Base-by-base conservation (phyloP, 2,888 invertebrate genomes). In the Alloscopus bannaensis region DNA sequence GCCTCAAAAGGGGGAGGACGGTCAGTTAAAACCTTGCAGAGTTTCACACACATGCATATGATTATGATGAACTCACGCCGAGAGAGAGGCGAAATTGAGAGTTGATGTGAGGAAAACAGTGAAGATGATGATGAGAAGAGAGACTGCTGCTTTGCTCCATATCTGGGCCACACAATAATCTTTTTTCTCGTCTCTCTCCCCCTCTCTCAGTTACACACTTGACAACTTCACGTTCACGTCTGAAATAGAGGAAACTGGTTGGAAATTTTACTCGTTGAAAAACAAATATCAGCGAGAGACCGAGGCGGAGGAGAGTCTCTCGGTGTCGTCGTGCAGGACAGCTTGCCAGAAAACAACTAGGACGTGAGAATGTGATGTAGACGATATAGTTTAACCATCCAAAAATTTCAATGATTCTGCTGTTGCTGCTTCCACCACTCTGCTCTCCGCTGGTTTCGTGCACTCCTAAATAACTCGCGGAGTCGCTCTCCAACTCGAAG, bases 341-440 rank as follows among this genome's bases (percentile, higher is more conserved):
- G 85, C 83, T 84, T 85, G 85, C 85, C 85, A 84, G 85, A 82
- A 82, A 82, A 83, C 83, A 84, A 85, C 84, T 85, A 85, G 85
- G 85, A 84, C 84, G 84, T 76, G 82, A 81, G 82, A 71, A 78
- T 82, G 80, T 79, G 73, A 80, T 79, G 78, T 81, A 70, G 78
- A 72, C 75, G 80, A 75, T 76, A 81, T 77, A 78, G 79, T 80
- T n/a, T 80, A 69, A 64, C 64, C 76, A 73, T 72, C 76, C 80
- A 79, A 79, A 45, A 71, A 73, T 75, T 75, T 57, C 75, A 57
- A 40, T 71, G 75, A 80, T 78, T 70, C 78, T 78, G 29, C 60
- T 71, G 50, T 50, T 55, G 57, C 71, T 64, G 24, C 70, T 70
- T 22, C 52, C 24, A 22, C 52, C 52, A 52, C 64, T 47, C 62